Conservation (phyloP, 2,113 vertebrate species). For the Centropristis striata region DNA sequence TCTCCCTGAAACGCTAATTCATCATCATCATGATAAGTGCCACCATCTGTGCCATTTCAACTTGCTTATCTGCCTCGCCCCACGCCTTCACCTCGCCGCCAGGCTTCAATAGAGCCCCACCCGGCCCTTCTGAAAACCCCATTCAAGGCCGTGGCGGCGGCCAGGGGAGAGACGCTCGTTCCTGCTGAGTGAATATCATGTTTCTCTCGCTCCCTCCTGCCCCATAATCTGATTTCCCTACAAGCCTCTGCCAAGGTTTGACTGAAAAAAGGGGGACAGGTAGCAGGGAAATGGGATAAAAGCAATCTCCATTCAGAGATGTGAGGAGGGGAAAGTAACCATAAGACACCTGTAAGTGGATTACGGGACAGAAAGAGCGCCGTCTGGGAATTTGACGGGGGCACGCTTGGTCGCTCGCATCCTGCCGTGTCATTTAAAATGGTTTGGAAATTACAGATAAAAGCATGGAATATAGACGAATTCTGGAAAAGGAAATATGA, state of each 20-base stretch:
- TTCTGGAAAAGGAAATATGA: conserved; percentile 44
- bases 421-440: conserved; percentile 50
- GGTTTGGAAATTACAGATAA: conserved; percentile 56
- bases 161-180: conserved; percentile 52
- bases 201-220: conserved; percentile 65
- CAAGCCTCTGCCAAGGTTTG: conserved; percentile 67
- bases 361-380: conserved; percentile 60
- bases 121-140: conserved; percentile 51
- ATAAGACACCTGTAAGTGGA: conserved; percentile 80
- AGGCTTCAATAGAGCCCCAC: conserved; percentile 68
- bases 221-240: conserved; percentile 76
- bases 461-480: conserved; percentile 21
- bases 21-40: conserved; percentile 75
- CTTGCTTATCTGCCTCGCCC: conserved; percentile 67
- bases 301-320: conserved; percentile 65
- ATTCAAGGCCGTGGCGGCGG: conserved; percentile 55
- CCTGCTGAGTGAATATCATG: conserved; percentile 72
- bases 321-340: conserved; percentile 44
- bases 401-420: conserved; percentile 39
- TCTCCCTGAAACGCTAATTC: conserved; percentile 73
- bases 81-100: conserved; percentile 60
- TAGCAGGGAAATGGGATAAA: conserved; percentile 66
- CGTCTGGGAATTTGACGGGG: conserved; percentile 67
- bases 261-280: conserved; percentile 67
- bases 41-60: conserved; percentile 76